Evolutionary conservation across 2,888 invertebrate genomes (phyloP).

Genomic region (Flabesymbios commensalis): DNA sequence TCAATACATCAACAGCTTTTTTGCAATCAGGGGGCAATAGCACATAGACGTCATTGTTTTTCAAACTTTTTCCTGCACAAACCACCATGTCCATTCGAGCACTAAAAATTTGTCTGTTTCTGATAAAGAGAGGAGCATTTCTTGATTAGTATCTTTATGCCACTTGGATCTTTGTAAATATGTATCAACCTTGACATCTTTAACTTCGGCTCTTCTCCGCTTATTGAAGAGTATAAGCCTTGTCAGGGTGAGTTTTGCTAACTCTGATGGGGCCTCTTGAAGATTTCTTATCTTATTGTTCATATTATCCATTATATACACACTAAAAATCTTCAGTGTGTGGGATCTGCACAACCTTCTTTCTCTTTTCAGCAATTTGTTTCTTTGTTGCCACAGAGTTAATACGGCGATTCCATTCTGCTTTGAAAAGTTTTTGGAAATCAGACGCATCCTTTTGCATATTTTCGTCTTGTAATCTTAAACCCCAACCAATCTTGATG

Average conservation of each 20-base stretch:
- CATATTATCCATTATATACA: neutral
- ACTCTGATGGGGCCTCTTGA: neutral
- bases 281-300: neutral
- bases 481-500: neutral
- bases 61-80: neutral
- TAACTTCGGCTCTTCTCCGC: neutral
- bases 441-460: neutral
- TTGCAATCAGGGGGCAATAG: neutral
- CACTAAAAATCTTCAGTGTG: neutral
- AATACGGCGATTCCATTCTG: neutral
- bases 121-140: neutral
- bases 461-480: neutral
- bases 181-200: neutral
- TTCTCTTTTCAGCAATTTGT: neutral
- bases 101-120: neutral
- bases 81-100: neutral
- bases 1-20: neutral
- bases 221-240: neutral
- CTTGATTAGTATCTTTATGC: neutral
- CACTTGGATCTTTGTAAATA: neutral
- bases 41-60: neutral
- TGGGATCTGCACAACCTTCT: neutral
- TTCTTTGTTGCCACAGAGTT: neutral
- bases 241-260: neutral
- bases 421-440: neutral